Evolutionary conservation across 2,888 invertebrate genomes (phyloP).

Genomic region (Branchellion lobata): DNA sequence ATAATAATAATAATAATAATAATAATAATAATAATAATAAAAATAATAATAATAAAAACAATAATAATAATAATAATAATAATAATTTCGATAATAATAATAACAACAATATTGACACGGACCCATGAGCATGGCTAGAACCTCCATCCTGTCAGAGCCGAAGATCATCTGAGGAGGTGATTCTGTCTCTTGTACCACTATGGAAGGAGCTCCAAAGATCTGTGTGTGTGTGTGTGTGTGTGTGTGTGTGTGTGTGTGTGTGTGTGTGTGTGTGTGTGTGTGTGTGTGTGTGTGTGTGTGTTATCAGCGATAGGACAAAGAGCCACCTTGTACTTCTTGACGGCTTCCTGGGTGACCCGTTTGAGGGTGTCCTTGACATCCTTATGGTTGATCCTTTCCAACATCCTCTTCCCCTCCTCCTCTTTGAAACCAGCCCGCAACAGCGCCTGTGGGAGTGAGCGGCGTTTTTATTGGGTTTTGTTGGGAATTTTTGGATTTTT

Average conservation of each 20-base stretch:
- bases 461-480: too few species aligned
- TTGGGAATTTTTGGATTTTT: too few species aligned
- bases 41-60: too few species aligned
- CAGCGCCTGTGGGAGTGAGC: constrained; percentile 5
- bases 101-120: not conserved
- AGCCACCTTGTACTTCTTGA: not conserved
- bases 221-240: not conserved
- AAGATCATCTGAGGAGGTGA: constrained; percentile 59
- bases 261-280: constrained; percentile 8
- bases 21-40: too few species aligned
- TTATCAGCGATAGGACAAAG: not conserved
- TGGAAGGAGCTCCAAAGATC: constrained; percentile 59
- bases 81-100: too few species aligned
- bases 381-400: not conserved
- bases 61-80: too few species aligned
- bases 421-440: constrained; percentile 21
- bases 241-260: constrained; percentile 16
- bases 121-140: constrained; percentile 59
- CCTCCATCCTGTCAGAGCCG: constrained; percentile 62
- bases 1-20: too few species aligned
- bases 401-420: not conserved
- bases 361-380: constrained; percentile 13
- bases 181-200: constrained; percentile 57
- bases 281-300: constrained; percentile 7
- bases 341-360: constrained; percentile 6